Evolutionary conservation across 2,113 vertebrate genomes (phyloP).

Genomic region (Falco punctatus): DNA sequence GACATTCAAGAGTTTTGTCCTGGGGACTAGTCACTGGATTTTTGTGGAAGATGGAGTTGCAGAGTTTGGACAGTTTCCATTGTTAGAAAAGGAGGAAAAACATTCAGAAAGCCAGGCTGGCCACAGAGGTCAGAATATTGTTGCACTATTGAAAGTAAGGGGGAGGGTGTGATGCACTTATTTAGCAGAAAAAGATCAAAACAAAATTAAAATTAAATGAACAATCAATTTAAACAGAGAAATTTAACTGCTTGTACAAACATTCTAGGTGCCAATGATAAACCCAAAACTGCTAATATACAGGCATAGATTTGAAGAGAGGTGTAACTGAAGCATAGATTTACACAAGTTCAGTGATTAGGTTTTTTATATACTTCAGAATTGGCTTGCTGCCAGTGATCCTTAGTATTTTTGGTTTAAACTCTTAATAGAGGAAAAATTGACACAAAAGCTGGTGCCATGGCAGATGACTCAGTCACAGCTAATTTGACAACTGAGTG

Average conservation of each 20-base stretch:
- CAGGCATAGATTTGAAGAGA: background rate
- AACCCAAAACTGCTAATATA: background rate
- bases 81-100: background rate
- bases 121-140: background rate
- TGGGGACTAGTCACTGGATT: background rate
- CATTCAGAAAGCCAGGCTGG: background rate
- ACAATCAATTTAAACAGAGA: background rate
- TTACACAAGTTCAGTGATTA: background rate
- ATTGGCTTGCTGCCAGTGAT: background rate
- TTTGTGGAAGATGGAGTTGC: background rate
- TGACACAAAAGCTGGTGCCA: background rate
- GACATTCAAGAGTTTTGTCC: background rate
- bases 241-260: background rate
- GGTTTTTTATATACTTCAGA: background rate
- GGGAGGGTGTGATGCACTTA: accelerated
- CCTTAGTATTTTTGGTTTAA: background rate
- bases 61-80: background rate
- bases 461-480: background rate
- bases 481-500: background rate
- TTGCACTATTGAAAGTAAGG: background rate
- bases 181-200: background rate
- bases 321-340: background rate
- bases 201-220: background rate
- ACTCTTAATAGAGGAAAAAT: background rate
- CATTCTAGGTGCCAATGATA: background rate